Conservation (phyloP, 1,140 invertebrate genomes). For the Drosophila simulans region DNA sequence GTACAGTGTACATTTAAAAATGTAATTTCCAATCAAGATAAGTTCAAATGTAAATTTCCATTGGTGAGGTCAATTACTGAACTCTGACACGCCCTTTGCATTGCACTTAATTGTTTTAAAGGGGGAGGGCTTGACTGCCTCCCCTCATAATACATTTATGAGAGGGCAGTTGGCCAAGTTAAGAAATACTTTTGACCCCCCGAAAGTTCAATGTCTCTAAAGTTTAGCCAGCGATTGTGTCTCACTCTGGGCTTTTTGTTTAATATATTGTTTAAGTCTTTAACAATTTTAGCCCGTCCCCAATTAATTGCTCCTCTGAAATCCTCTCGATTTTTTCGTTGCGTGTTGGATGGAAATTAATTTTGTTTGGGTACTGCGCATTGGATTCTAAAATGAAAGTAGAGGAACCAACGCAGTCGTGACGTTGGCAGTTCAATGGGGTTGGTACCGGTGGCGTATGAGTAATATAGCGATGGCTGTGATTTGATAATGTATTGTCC, state of each 20-base stretch:
- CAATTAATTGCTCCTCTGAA: conserved; percentile 26
- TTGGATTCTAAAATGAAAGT: conserved; percentile 28
- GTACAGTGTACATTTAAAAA: conserved; percentile 57
- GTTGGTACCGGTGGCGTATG: conserved; percentile 41
- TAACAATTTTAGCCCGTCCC: conserved; percentile 23
- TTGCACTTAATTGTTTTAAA: conserved; percentile 58
- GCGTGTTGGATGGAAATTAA: conserved; percentile 50
- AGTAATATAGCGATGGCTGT: conserved; percentile 46
- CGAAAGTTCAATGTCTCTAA: conserved; percentile 41
- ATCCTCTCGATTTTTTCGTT: conserved; percentile 13
- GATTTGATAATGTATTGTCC: conserved; percentile 18
- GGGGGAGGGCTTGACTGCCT: neutral
- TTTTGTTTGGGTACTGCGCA: conserved; percentile 55
- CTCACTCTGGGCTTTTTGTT: conserved; percentile 15
- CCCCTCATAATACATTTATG: conserved; percentile 35
- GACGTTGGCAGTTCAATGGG: conserved; percentile 27
- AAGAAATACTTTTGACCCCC: conserved; percentile 19
- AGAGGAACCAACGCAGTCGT: conserved; percentile 15
- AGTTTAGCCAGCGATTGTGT: conserved; percentile 34
- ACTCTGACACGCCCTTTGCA: conserved; percentile 3
- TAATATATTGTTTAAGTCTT: conserved; percentile 42
- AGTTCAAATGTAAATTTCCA: conserved; percentile 72
- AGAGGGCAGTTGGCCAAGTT: conserved; percentile 12
- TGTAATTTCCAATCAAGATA: conserved; percentile 71
- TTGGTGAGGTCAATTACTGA: conserved; percentile 38